Evolutionary conservation across 2,888 invertebrate genomes (phyloP), one percentile per base, ranked within the genome.

Genomic region (Heliconius sara): DNA sequence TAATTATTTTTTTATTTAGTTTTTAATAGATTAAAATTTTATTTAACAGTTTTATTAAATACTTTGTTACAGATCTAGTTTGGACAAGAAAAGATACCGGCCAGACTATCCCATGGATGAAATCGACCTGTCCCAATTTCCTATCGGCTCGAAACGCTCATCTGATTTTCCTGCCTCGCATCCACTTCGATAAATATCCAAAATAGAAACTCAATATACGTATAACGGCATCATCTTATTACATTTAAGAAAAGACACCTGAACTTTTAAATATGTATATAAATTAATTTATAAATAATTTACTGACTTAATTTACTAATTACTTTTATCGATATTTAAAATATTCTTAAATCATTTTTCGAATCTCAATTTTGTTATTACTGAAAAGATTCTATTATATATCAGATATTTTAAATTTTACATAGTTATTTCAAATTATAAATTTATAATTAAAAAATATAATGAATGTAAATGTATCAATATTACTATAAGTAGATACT

Each of bases 101-200:
- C 90, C 91, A 13, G 94, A 94, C 86, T 92, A 89, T 88, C 93
- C 93, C 84, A 93, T 95, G 92, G 94, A 94, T 83, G 94, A 94
- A 87, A 94, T 94, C 75, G 95, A 95, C 85, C 89, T 93, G 22
- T 93, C 95, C n/a, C 89, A 90, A 76, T 92, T 94, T 86, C 94
- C 95, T 85, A 92, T 94, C 83, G 93, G 94, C 79, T 93, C 93
- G 76, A 93, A 93, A 80, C 89, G 94, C 63, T 91, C 92, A 30
- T 86, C 82, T 19, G 83, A 79, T 78, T 82, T 83, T 39, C 67
- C 75, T 80, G 76, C 80, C 66, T 80, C 82, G 66, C 79, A 83
- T 57, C 76, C 77, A 65, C 79, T 79, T 13, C 82, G 79, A 77
- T 85, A 83, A 81, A 79, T 83, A 63, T 85, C 85, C 80, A 57